Conservation (phyloP, 2,888 invertebrate species). For the Deilephila elpenor region DNA sequence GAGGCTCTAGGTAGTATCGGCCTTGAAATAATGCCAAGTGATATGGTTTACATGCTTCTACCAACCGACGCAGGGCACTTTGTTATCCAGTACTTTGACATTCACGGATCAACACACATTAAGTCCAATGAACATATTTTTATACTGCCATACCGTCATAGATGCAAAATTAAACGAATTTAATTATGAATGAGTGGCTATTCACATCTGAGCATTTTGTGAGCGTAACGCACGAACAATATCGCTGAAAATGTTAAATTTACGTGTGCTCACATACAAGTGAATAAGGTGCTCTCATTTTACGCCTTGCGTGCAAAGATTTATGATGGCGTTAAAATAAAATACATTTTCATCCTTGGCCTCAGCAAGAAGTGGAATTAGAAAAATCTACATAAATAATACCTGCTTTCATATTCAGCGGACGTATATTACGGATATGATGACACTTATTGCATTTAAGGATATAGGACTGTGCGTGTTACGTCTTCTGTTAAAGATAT, state of each 20-base stretch:
- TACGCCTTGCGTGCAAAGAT: constrained; percentile 67
- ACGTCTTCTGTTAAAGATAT: not conserved
- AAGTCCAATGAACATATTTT: too few species aligned
- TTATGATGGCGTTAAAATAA: constrained; percentile 78
- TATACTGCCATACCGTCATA: not conserved
- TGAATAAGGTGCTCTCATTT: constrained; percentile 68
- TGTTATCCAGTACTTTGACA: too few species aligned
- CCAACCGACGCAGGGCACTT: too few species aligned
- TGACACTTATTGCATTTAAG: constrained; percentile 67
- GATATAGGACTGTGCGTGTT: constrained; percentile 24
- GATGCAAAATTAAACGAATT: constrained; percentile 30
- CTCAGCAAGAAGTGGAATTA: constrained; percentile 66
- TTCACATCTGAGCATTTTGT: constrained; percentile 17
- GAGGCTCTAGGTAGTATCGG: too few species aligned
- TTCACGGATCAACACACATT: too few species aligned
- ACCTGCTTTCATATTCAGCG: constrained; percentile 61
- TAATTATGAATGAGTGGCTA: constrained; percentile 8
- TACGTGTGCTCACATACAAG: constrained; percentile 57
- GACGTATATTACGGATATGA: constrained; percentile 59
- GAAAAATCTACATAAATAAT: constrained; percentile 73
- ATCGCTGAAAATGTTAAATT: constrained; percentile 61
- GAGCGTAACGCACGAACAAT: constrained; percentile 19
- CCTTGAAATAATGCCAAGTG: too few species aligned
- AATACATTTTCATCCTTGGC: constrained; percentile 77
- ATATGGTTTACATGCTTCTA: too few species aligned